These are phyloP conservation scores for Nephrocerus scutellatus DNA, from an alignment of 2,888 invertebrate species.

Conservation along the genomic window DNA sequence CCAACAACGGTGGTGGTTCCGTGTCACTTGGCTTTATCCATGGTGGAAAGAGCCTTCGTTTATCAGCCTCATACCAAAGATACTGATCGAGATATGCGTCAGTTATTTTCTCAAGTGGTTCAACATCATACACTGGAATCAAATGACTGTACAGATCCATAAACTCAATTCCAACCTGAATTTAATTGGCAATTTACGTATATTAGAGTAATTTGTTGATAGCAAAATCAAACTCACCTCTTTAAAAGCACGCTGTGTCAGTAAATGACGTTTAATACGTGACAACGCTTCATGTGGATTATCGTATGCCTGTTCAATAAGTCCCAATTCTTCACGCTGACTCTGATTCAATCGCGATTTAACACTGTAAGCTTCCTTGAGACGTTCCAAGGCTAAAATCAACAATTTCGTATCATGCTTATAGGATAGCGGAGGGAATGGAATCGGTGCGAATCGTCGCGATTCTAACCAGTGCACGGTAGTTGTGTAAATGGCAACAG, in stretches of 20 bases:
- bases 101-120: conserved; percentile 98
- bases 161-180: conserved; percentile 93
- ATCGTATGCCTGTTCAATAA: conserved; percentile 99
- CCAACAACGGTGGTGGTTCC: conserved; percentile 85
- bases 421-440: conserved; percentile 98
- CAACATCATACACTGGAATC: conserved; percentile 98
- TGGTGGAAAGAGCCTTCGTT: conserved; percentile 89
- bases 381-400: conserved; percentile 89
- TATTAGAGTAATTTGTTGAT: conserved; percentile 14
- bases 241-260: conserved; percentile 97
- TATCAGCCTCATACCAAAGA: conserved; percentile 99
- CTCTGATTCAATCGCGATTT: conserved; percentile 97
- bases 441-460: conserved; percentile 96
- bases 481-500: conserved; percentile 98
- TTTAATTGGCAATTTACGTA: neutral
- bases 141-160: conserved; percentile 99
- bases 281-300: conserved; percentile 99
- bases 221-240: conserved; percentile 54
- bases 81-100: conserved; percentile 99
- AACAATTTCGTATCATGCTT: conserved; percentile 99
- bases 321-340: conserved; percentile 94
- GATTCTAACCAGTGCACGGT: conserved; percentile 99
- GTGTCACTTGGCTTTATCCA: conserved; percentile 99
- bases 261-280: conserved; percentile 96
- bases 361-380: conserved; percentile 97